Evolutionary conservation across 2,888 invertebrate species (phyloP), one percentile per base, ranked within the genome.

Genomic region (Hyalella azteca): DNA sequence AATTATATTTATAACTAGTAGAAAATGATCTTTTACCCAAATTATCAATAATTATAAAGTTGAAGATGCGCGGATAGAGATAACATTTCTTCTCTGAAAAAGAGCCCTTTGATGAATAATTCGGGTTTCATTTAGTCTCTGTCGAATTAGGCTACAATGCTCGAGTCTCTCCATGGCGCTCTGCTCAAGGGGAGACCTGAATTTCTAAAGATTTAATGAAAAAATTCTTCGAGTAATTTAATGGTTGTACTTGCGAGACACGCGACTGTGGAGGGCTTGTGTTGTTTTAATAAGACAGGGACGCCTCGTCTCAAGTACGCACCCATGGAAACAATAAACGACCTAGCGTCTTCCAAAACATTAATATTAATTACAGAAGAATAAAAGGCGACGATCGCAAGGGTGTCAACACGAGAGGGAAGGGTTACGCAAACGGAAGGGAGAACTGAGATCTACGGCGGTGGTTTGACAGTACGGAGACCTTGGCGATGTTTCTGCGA

Each of bases 331-430:
- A 66, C 66, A 66, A 36, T 66, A 66, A 66, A 66, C 66, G 66
- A 66, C 66, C 66, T 29, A 36, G 36, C 36, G 66, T 36, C 66
- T 66, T 66, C 66, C 66, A 66, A 66, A 66, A 66, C 66, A 66
- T 66, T 66, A 66, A 66, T 66, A 66, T 66, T 66, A 66, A 66
- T 66, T 66, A 66, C 66, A 36, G 66, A 66, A 36, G 66, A 36
- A 66, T 66, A 66, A 66, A 54, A 66, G 66, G 36, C 32, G 66
- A 66, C 66, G 36, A 66, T 66, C 32, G 66, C 39, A 36, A n/a
- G 36, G 66, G 66, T 36, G 66, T 66, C 32, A 7, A 66, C 19
- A 66, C n/a, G 36, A 36, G 66, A 66, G 66, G 29, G 66, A 66
- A 36, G 66, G 36, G 66, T 66, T 66, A 66, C 36, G 36, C 66